These are phyloP conservation scores for Euphonia xanthogaster DNA, from an alignment of 2,797 vertebrate genomes.

Conservation along the genomic window DNA sequence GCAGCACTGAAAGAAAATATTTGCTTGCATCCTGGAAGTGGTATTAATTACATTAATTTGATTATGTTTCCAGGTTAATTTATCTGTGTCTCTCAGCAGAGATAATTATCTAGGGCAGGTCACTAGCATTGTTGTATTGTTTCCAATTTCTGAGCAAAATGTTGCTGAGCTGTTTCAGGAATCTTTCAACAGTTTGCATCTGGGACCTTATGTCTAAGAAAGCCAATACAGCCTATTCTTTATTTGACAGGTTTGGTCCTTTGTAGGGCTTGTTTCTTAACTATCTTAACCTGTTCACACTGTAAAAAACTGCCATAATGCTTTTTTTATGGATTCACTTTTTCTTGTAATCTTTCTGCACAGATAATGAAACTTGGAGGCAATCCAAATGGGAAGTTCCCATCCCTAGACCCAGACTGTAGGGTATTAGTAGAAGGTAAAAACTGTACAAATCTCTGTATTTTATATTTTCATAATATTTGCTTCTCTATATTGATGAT, in stretches of 20 bases:
- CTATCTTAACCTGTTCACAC: neutral
- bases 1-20: neutral
- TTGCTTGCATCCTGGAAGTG: neutral
- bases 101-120: neutral
- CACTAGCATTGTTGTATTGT: neutral
- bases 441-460: neutral
- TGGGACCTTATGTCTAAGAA: neutral
- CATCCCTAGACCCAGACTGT: neutral
- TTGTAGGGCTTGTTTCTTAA: neutral
- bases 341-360: neutral
- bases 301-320: neutral
- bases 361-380: neutral
- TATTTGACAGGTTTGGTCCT: neutral
- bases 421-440: neutral
- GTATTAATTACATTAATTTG: neutral
- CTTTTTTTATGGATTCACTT: neutral
- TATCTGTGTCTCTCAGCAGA: neutral
- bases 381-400: neutral
- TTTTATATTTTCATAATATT: neutral
- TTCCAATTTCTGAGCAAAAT: neutral
- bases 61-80: slow-evolving; percentile 9
- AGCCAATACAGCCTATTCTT: neutral
- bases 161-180: neutral
- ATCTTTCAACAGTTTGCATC: neutral
- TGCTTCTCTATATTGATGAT: neutral